A percentile compares a stretch with the other conserved stretches of the same genome.
phyloP scores from a whole-genome alignment of 23 tunicate species.

The Trididemnum nubilum region DNA sequence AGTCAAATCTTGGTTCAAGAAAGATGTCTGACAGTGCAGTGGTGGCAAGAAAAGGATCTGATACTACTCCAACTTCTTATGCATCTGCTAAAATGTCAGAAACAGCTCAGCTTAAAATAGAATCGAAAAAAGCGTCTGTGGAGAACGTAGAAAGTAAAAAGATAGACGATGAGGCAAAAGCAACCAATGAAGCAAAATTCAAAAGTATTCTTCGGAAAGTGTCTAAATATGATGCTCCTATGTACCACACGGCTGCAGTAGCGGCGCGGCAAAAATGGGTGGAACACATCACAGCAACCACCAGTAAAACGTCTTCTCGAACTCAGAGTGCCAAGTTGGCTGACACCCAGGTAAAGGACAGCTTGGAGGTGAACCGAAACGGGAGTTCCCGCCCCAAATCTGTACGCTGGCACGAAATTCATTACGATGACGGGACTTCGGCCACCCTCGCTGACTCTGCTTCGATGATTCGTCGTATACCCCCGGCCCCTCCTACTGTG shows the following conservation, averaged over 20 bases:
- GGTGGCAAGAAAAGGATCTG: neutral
- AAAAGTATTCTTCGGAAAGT: slow-evolving; percentile 68
- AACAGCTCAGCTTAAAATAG: too few relatives aligned
- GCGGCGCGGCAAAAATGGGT: slow-evolving; percentile 87
- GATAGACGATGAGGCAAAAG: too few relatives aligned
- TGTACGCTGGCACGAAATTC: slow-evolving; percentile 86
- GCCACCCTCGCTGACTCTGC: slow-evolving; percentile 42
- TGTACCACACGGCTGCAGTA: slow-evolving; percentile 71
- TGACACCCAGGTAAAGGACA: slow-evolving; percentile 41
- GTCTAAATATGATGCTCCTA: slow-evolving; percentile 72
- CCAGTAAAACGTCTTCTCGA: neutral
- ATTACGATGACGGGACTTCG: slow-evolving; percentile 89
- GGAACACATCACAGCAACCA: slow-evolving; percentile 43
- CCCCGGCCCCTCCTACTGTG: slow-evolving; percentile 24
- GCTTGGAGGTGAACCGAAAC: slow-evolving; percentile 37
- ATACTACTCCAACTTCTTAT: neutral
- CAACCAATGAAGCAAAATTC: neutral
- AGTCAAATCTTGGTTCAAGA: neutral
- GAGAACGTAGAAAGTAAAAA: neutral
- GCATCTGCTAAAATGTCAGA: neutral
- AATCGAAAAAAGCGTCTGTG: neutral
- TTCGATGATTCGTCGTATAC: neutral
- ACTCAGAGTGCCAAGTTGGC: neutral
- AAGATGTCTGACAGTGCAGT: too few relatives aligned
- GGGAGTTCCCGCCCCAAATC: slow-evolving; percentile 44